Base-by-base conservation (phyloP, 2,888 invertebrate species). In the Alsophila aescularia region DNA sequence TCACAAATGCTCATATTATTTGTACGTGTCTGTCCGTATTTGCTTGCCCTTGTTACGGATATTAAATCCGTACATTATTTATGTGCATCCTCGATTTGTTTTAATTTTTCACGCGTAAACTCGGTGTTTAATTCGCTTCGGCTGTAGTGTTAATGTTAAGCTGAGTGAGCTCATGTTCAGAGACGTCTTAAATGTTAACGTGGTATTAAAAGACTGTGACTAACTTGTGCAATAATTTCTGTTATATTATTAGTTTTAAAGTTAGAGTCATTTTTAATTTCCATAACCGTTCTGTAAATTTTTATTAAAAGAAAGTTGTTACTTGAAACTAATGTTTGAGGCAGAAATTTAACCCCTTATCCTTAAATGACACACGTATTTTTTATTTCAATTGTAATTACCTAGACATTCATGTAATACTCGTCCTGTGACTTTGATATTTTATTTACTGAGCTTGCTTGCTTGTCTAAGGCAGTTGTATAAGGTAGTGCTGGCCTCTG, bases 11-110 rank as follows among this genome's bases (percentile, higher is more conserved):
- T 63, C 48, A 53, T 58, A 58, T 58, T 77, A 75, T 78, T 77
- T 79, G 75, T 75, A 71, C 64, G 60, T 73, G 73, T 76, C 64
- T 75, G 72, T 74, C 59, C 56, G 69, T 77, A 70, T 79, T 78
- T 77, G 71, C 70, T 69, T 75, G 64, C 67, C 65, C 72, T 73
- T 70, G 70, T 69, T 74, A 67, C 62, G 64, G 63, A 63, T 40
- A 72, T 73, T 73, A 78, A 72, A 72, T 70, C 69, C 63, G 52
- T 58, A 67, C 61, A 72, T 73, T 73, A 76, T 77, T 80, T 71
- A 76, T 78, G 64, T 53, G 51, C 60, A 55, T 58, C 57, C 44
- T 62, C 52, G 56, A 60, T 54, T 53, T 66, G 64, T 66, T 72
- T 60, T 55, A 47, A 56, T 54, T 52, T 56, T 51, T 47, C 24